Base-by-base conservation (phyloP, 2,888 invertebrate species). In the Synanthedon formicaeformis region DNA sequence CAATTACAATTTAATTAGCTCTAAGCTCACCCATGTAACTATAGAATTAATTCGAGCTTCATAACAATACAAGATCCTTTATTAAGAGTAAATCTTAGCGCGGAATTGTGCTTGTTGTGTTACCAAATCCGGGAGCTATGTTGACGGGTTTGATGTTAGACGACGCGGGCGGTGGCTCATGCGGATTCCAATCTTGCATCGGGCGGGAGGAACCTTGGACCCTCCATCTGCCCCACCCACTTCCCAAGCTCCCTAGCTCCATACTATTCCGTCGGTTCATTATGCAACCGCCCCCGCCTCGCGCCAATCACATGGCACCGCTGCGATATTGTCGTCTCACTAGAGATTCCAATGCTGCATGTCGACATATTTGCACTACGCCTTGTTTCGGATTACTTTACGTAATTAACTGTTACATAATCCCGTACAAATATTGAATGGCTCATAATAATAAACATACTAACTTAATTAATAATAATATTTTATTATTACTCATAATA, bases 221-320 rank as follows among this genome's bases (percentile, higher is more conserved):
- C 60, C 63, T 41, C 34, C 51, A 49, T 64, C 66, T 14, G 49
- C 56, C 58, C 59, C 57, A 58, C 59, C 64, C 69, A 58, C 57
- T 55, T 60, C 55, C 62, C 69, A 61, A 57, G 59, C 69, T 64
- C 10, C 34, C 6, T 34, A 23, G 34, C 34, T 10, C 34, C 34
- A 34, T 23, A 23, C 23, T 23, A 23, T 34, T 34, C 62, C 61
- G 65, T 60, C 67, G 77, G 78, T 80, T 84, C 85, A 85, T 86
- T 85, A 85, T 85, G 83, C 85, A 82, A 75, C 78, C 81, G 73
- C 81, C 81, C 80, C 75, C 78, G 72, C 76, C 74, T 69, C 77
- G 80, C 80, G 82, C 83, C 85, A 82, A 83, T 85, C 86, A 81
- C 82, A 84, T 75, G 77, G 73, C 80, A 72, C 68, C 75, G 69